These are phyloP conservation scores for Mactra quadrangularis DNA, from an alignment of 1,140 invertebrate species.

Conservation along the genomic window DNA sequence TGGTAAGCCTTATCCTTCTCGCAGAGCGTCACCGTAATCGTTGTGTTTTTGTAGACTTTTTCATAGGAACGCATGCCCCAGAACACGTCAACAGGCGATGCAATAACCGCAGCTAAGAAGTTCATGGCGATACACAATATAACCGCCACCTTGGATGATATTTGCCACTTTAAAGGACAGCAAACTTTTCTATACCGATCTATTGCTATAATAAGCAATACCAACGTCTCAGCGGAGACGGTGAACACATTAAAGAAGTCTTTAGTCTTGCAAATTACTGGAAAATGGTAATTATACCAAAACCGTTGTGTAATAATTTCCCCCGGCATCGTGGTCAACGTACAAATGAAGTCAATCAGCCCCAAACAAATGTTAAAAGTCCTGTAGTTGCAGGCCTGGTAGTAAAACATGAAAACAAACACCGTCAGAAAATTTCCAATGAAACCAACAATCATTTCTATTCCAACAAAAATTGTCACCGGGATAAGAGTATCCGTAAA, in stretches of 20 bases:
- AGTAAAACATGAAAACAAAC: conserved; percentile 54
- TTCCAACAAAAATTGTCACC: background rate
- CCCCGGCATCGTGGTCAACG: conserved; percentile 66
- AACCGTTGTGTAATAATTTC: conserved; percentile 67
- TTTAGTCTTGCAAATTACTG: conserved; percentile 62
- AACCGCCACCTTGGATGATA: conserved; percentile 27
- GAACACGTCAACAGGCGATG: conserved; percentile 5
- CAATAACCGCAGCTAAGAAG: background rate
- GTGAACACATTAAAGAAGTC: conserved; percentile 66
- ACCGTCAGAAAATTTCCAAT: background rate
- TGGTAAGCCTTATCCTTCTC: background rate
- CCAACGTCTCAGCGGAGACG: conserved; percentile 63
- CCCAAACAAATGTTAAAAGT: conserved; percentile 68
- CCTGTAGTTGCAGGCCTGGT: conserved; percentile 56
- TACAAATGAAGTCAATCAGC: conserved; percentile 66
- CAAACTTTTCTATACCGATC: conserved; percentile 70
- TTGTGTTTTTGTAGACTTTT: background rate
- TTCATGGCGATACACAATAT: background rate
- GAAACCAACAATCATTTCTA: background rate
- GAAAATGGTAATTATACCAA: conserved; percentile 68
- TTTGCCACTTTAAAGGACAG: conserved; percentile 60
- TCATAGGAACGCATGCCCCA: conserved; percentile 18
- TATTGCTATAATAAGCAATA: conserved; percentile 63
- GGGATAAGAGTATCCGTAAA: background rate
- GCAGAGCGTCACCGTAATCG: background rate